Evolutionary conservation across 2,888 invertebrate species (phyloP).

Genomic region (Saturnia pavonia): DNA sequence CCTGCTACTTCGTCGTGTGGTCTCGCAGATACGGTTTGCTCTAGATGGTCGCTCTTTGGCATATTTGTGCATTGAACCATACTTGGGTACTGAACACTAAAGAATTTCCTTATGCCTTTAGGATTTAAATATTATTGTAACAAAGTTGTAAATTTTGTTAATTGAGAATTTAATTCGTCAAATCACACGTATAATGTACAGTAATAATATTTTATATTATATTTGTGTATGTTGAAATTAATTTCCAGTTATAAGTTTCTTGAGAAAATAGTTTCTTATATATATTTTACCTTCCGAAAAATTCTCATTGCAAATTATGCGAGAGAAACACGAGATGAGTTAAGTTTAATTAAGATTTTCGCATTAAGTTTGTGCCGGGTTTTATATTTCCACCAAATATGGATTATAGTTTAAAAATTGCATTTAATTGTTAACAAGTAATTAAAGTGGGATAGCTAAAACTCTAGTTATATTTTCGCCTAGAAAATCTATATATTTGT

Average conservation of each 20-base stretch:
- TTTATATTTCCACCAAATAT: not conserved
- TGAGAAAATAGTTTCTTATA: no score
- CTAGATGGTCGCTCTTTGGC: constrained; percentile 57
- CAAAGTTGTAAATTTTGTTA: not conserved
- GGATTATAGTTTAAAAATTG: not conserved
- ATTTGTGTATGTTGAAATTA: not conserved
- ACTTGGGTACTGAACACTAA: constrained; percentile 59
- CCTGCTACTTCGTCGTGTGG: constrained; percentile 28
- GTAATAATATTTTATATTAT: no score
- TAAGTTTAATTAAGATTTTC: not conserved
- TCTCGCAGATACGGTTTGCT: constrained; percentile 43
- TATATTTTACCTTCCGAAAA: not conserved
- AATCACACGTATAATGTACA: not conserved
- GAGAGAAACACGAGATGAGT: not conserved
- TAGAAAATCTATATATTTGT: no score
- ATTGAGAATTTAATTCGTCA: not conserved
- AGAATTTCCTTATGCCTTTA: constrained; percentile 47
- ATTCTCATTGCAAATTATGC: not conserved
- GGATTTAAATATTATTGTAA: not conserved
- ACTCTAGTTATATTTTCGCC: no score
- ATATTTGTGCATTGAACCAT: constrained; percentile 76
- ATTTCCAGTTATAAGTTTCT: no score
- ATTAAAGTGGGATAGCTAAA: no score
- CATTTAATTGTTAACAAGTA: not conserved
- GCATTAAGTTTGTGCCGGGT: not conserved